Evolutionary conservation across 1,140 invertebrate species (phyloP), one percentile per base, ranked within the genome.

Genomic region (Drosophila pseudoananassae): DNA sequence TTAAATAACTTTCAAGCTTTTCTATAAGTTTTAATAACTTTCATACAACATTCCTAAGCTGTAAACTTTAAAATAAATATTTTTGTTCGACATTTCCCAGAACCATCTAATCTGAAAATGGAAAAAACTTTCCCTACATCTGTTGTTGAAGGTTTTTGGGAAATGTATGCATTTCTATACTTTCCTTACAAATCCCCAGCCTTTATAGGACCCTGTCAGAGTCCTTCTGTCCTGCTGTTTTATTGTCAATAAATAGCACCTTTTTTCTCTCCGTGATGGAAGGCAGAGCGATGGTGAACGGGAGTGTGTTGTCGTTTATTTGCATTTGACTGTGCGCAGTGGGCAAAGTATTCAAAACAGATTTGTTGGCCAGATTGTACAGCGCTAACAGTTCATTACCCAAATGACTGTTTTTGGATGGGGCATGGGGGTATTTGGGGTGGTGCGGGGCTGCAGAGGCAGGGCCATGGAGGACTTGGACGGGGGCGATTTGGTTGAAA

Each of bases 311-410:
- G 76, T 71, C 78, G 59, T 55, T 77, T 87, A 88, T 88, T 87
- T 83, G 83, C 84, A 88, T 88, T 88, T 76, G 52, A 52, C 70
- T 61, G 52, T 61, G 70, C 70, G 47, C 54, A 69, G 69, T 57
- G 65, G 54, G 51, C 68, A 73, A 79, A 76, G 73, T 81, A 87
- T 87, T 81, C 81, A 81, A 87, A 87, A 87, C 83, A 87, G 79
- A 88, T 88, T 88, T 88, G 74, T 79, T 73, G 66, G 79, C 83
- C 83, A 88, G 83, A 88, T 88, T 88, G 84, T 75, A 70, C 76
- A 72, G 60, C 76, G 78, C 78, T 87, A 88, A 88, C 83, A 88
- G 83, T 88, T 88, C 83, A 88, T 88, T 88, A 88, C 83, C 84
- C 83, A 88, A 88, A 88, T 88, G 78, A 79, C 83, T 78, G 51